These are phyloP conservation scores for Psammodynastes pulverulentus DNA, from an alignment of 2,113 vertebrate species.

Conservation along the genomic window DNA sequence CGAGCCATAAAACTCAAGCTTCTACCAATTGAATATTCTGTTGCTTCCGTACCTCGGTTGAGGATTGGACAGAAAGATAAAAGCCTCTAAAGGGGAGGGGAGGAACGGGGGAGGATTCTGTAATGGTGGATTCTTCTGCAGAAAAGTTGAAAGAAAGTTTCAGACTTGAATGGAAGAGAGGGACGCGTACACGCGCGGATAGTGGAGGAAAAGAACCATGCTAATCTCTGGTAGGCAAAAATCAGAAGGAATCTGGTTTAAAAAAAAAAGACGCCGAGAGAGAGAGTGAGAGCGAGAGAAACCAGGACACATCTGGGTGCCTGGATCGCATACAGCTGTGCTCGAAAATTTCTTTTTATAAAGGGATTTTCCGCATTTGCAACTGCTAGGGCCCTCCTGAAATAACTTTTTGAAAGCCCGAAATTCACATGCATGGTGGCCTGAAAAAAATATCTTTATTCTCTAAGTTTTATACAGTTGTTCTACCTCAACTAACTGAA, in stretches of 20 bases:
- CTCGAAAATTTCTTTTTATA: background rate
- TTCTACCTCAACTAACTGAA: background rate
- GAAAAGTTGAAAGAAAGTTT: conserved; percentile 32
- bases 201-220: background rate
- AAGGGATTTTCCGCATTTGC: background rate
- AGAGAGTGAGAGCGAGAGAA: conserved; percentile 13
- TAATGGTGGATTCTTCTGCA: conserved; percentile 50
- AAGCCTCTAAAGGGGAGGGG: conserved; percentile 22
- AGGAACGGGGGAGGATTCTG: conserved; percentile 1
- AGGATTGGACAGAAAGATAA: conserved; percentile 49
- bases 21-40: conserved; percentile 60
- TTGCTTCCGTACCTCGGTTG: conserved; percentile 33
- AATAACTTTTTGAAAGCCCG: background rate
- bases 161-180: background rate
- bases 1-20: background rate
- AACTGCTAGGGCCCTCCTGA: background rate
- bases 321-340: background rate
- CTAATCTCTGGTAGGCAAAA: background rate
- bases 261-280: background rate
- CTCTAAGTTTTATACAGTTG: background rate
- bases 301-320: conserved; percentile 33
- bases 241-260: background rate
- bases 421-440: background rate
- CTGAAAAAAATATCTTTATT: background rate
- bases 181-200: background rate